These are phyloP conservation scores for Caenorhabditis sp. DNA, from an alignment of 2,888 invertebrate species.

Conservation along the genomic window DNA sequence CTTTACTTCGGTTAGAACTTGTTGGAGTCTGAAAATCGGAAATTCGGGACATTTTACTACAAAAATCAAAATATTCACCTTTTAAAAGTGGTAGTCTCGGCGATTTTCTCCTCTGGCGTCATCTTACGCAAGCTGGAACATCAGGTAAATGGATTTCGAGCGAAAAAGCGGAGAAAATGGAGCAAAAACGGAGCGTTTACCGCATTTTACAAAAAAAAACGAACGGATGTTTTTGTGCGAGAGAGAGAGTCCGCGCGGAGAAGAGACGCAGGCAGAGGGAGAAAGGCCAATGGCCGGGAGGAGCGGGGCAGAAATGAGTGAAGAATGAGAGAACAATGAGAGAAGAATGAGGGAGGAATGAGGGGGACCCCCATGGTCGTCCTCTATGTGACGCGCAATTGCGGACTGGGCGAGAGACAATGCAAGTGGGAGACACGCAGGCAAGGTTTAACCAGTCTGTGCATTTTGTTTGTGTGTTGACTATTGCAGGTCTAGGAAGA, in stretches of 20 bases:
- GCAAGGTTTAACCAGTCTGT: no score
- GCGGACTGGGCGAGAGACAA: constrained; percentile 32
- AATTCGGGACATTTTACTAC: background rate
- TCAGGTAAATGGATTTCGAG: background rate
- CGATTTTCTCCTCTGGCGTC: background rate
- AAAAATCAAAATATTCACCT: constrained; percentile 19
- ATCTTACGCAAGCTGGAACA: background rate
- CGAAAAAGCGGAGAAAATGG: background rate
- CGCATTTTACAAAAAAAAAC: no score
- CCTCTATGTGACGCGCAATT: no score
- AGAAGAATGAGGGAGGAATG: no score
- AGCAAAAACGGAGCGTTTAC: background rate
- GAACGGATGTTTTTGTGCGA: no score
- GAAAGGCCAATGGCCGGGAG: no score
- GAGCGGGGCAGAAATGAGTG: no score
- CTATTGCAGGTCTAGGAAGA: background rate
- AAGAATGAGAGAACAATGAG: no score
- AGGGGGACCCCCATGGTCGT: no score
- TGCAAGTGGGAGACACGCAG: constrained; percentile 53
- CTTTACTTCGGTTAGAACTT: constrained; percentile 5
- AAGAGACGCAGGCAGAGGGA: no score
- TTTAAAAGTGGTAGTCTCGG: constrained; percentile 12
- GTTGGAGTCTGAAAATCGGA: constrained; percentile 33
- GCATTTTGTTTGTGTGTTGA: background rate
- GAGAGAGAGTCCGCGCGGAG: no score